These are phyloP conservation scores for Bradysia coprophila DNA, from an alignment of 1,140 invertebrate genomes.

Conservation along the genomic window DNA sequence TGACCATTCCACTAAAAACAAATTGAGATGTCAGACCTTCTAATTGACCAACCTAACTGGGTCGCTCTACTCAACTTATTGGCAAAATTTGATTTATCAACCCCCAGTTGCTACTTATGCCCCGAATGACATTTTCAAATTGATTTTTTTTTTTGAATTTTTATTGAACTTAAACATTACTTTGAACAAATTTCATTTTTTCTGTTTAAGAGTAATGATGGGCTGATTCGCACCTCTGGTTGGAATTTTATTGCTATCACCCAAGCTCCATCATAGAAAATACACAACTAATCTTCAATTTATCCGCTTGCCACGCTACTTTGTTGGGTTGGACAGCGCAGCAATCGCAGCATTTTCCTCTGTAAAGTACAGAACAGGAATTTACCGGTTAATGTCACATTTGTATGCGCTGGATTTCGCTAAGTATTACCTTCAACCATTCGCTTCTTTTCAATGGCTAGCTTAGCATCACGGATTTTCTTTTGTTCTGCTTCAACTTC, in stretches of 20 bases:
- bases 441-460: conserved; percentile 42
- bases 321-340: conserved; percentile 13
- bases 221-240: no score
- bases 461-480: conserved; percentile 41
- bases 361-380: background rate
- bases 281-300: no score
- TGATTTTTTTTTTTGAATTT: background rate
- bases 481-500: conserved; percentile 45
- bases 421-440: conserved; percentile 25
- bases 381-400: background rate
- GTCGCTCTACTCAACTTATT: no score
- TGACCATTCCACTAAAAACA: no score
- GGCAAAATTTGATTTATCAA: no score
- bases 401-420: background rate
- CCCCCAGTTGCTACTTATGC: no score
- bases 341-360: conserved; percentile 15
- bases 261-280: no score
- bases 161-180: background rate
- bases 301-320: no score
- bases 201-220: background rate
- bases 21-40: no score
- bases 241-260: no score
- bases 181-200: background rate
- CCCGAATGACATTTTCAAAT: no score
- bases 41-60: no score